Evolutionary conservation across 2,888 invertebrate species (phyloP).

Genomic region (Fragum sueziense): DNA sequence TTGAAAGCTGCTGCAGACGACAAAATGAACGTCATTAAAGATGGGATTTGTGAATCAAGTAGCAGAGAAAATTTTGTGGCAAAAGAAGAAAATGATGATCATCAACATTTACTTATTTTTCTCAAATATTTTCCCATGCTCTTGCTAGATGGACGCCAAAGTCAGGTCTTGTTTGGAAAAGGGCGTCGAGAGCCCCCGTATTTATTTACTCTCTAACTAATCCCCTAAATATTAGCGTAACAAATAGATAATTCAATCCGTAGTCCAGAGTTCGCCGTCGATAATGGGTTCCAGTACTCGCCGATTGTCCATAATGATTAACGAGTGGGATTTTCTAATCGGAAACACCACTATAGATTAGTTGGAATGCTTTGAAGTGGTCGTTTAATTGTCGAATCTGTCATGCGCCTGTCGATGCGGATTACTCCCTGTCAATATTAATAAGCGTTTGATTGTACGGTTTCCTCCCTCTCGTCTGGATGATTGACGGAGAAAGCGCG

Average conservation of each 20-base stretch:
- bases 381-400: slow-evolving; percentile 63
- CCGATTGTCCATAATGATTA: slow-evolving; percentile 58
- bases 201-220: slow-evolving; percentile 53
- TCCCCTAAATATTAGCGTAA: slow-evolving; percentile 56
- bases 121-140: no score
- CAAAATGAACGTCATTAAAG: no score
- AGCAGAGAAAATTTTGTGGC: no score
- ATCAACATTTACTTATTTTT: no score
- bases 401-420: slow-evolving; percentile 62
- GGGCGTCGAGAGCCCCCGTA: slow-evolving; percentile 32
- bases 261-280: slow-evolving; percentile 26
- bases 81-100: no score
- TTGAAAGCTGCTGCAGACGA: no score
- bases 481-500: slow-evolving; percentile 39
- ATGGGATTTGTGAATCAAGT: no score
- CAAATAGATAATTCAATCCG: slow-evolving; percentile 41
- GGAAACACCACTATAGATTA: slow-evolving; percentile 57
- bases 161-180: no score
- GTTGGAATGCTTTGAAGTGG: slow-evolving; percentile 66
- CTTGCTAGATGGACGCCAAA: no score
- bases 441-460: slow-evolving; percentile 57
- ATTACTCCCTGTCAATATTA: slow-evolving; percentile 65
- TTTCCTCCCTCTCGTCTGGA: slow-evolving; percentile 39
- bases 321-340: slow-evolving; percentile 48
- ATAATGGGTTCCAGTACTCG: slow-evolving; percentile 46